A percentile compares a stretch with the other conserved stretches of the same genome.
phyloP scores from a whole-genome alignment of 1,140 invertebrate genomes.

The Samia ricini region DNA sequence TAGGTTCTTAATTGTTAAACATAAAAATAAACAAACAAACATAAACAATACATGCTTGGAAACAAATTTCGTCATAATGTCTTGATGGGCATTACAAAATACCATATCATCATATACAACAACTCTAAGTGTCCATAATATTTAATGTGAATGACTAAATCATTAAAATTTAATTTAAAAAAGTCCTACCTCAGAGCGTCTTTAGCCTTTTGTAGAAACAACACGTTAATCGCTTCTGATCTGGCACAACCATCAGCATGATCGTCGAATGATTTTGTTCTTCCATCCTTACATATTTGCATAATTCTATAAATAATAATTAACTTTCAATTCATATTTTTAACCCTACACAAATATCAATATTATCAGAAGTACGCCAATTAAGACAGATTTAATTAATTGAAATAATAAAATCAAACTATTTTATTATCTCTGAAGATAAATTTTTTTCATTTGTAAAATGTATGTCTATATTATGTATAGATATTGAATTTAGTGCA shows the following conservation, averaged over 20 bases:
- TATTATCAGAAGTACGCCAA: neutral
- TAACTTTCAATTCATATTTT: neutral
- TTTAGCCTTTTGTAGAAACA: constrained; percentile 89
- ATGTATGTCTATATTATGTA: neutral
- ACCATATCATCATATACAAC: too few relatives aligned
- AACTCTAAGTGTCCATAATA: too few relatives aligned
- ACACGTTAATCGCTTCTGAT: constrained; percentile 83
- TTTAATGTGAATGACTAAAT: neutral
- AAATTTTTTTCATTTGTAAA: neutral
- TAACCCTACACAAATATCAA: neutral
- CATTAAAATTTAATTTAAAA: too few relatives aligned
- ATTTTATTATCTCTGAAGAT: neutral
- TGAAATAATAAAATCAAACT: neutral
- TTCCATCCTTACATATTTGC: neutral
- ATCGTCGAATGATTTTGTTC: constrained; percentile 2
- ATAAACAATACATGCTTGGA: too few relatives aligned
- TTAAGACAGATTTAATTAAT: neutral
- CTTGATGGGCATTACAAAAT: too few relatives aligned
- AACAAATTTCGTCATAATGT: too few relatives aligned
- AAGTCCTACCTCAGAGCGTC: constrained; percentile 74
- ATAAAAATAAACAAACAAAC: too few relatives aligned
- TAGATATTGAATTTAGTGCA: too few relatives aligned
- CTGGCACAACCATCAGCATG: constrained; percentile 82
- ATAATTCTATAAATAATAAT: neutral
- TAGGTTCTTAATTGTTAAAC: neutral